Evolutionary conservation across 2,888 invertebrate species (phyloP).

Genomic region (Xylocampa areola): DNA sequence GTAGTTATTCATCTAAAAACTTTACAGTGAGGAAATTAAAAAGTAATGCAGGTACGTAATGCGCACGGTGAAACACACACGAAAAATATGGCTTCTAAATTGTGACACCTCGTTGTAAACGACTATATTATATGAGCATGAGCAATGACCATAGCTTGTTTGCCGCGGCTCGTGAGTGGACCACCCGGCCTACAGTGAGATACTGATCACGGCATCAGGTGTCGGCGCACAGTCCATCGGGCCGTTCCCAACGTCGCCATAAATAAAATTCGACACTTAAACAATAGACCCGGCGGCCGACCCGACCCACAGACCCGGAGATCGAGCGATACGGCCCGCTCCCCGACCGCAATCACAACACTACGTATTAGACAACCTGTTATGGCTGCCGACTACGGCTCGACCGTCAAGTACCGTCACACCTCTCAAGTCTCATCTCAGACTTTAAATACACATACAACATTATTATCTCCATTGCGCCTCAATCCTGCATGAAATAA

Average conservation of each 20-base stretch:
- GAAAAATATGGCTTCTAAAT: constrained; percentile 28
- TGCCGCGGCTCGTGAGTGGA: constrained; percentile 50
- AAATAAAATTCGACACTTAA: constrained; percentile 84
- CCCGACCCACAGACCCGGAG: constrained; percentile 69
- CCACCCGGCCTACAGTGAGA: constrained; percentile 77
- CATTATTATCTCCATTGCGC: constrained; percentile 42
- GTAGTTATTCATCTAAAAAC: constrained; percentile 5
- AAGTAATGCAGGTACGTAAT: constrained; percentile 4
- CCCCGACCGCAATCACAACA: constrained; percentile 69
- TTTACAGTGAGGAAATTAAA: not conserved
- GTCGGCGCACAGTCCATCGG: constrained; percentile 70
- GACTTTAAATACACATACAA: constrained; percentile 48
- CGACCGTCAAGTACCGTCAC: constrained; percentile 60
- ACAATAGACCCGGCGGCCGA: constrained; percentile 75
- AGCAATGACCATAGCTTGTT: constrained; percentile 37
- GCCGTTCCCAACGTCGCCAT: constrained; percentile 70
- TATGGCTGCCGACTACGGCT: constrained; percentile 60
- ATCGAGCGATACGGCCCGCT: constrained; percentile 72
- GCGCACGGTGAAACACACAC: too few relatives aligned
- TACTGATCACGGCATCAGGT: constrained; percentile 82
- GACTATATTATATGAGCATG: constrained; percentile 19
- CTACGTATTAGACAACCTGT: constrained; percentile 68
- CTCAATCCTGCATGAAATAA: constrained; percentile 16
- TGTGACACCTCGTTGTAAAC: constrained; percentile 36
- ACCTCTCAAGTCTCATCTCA: constrained; percentile 35